Evolutionary conservation across 2,888 invertebrate genomes (phyloP).

Genomic region (Pantelozetes paolii): DNA sequence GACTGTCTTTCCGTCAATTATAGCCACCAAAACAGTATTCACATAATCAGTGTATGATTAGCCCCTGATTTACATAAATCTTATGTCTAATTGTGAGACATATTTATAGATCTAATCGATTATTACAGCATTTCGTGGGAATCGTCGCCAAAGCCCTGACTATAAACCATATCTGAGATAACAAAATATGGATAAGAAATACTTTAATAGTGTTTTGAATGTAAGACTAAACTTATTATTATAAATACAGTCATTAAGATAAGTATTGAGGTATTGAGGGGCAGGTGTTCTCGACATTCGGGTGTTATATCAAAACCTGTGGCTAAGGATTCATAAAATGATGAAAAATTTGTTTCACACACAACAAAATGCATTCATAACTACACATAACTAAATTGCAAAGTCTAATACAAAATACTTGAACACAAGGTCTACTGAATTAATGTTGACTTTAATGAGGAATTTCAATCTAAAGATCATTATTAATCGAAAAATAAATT

Average conservation of each 20-base stretch:
- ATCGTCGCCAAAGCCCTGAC: neutral
- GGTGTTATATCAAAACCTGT: conserved; percentile 21
- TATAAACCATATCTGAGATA: neutral
- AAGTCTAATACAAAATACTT: too few relatives aligned
- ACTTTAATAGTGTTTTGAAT: conserved; percentile 17
- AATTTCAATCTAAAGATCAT: too few relatives aligned
- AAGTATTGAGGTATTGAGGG: neutral
- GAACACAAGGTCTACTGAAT: too few relatives aligned
- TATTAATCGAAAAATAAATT: too few relatives aligned
- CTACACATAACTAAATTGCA: too few relatives aligned
- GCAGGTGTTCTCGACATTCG: conserved; percentile 1
- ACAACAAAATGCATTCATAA: neutral
- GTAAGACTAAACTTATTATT: conserved; percentile 34
- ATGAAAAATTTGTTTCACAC: conserved; percentile 9
- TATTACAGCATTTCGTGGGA: conserved; percentile 17
- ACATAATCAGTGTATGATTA: neutral
- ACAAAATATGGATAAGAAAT: conserved; percentile 14
- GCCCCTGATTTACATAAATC: neutral
- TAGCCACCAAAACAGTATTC: neutral
- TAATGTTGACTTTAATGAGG: too few relatives aligned
- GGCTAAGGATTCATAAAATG: conserved; percentile 1
- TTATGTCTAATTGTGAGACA: neutral
- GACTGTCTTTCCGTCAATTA: conserved; percentile 11
- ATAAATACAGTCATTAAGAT: conserved; percentile 25
- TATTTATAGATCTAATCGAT: conserved; percentile 15